A percentile compares a stretch with the other conserved stretches of the same genome.
phyloP scores from a whole-genome alignment of 2,797 vertebrate species.

The Pseudotriccus pelzelni region DNA sequence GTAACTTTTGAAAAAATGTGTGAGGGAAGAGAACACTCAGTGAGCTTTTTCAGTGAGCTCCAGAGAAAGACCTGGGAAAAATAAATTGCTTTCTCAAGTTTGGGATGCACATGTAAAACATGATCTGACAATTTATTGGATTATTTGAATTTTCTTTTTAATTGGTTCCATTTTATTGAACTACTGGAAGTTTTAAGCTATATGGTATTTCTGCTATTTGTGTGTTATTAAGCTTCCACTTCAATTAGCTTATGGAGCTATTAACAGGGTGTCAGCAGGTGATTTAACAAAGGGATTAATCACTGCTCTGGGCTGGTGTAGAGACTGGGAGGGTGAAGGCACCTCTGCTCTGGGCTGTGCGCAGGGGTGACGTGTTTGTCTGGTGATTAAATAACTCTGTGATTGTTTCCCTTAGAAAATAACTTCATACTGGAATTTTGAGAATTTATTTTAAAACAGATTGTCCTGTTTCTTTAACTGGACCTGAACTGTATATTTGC shows the following conservation, averaged over 20 bases:
- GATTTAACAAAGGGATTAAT: not conserved
- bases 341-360: not conserved
- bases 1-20: not conserved
- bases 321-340: not conserved
- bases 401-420: not conserved
- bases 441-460: not conserved
- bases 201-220: not conserved
- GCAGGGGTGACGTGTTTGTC: not conserved
- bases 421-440: not conserved
- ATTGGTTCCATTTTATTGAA: not conserved
- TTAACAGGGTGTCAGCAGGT: constrained; percentile 7
- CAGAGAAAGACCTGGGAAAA: not conserved
- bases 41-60: not conserved
- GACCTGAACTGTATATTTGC: not conserved
- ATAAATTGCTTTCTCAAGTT: not conserved
- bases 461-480: not conserved
- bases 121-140: not conserved
- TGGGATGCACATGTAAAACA: not conserved
- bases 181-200: not conserved
- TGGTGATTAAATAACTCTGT: not conserved
- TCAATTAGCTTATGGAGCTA: not conserved
- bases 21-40: not conserved
- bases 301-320: not conserved
- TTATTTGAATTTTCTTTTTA: constrained; percentile 3
- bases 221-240: not conserved